Conservation (phyloP, 2,888 invertebrate genomes). For the Apodemia duryi region DNA sequence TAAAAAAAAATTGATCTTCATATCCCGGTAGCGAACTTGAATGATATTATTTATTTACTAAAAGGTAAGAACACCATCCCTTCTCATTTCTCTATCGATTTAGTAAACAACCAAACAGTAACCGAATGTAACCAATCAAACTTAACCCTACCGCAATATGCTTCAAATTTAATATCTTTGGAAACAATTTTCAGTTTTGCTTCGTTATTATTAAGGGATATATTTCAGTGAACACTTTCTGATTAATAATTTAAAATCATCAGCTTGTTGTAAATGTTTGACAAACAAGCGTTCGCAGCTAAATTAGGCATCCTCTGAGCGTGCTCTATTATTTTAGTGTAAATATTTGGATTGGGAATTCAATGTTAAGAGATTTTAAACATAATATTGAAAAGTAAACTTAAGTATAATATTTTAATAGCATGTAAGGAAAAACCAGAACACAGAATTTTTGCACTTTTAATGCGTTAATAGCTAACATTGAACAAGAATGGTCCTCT, state of each 20-base stretch:
- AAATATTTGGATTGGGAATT: conserved; percentile 4
- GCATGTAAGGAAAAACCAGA: too few species aligned
- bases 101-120: conserved; percentile 27
- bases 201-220: conserved; percentile 13
- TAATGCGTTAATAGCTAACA: too few species aligned
- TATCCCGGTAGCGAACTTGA: too few species aligned
- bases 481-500: too few species aligned
- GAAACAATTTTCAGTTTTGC: conserved; percentile 18
- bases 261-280: conserved; percentile 42
- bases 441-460: too few species aligned
- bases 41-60: neutral
- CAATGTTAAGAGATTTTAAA: neutral
- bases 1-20: too few species aligned
- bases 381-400: neutral
- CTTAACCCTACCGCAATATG: conserved; percentile 32
- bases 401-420: too few species aligned
- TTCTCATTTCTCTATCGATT: neutral
- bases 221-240: conserved; percentile 15
- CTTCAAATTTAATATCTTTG: conserved; percentile 26
- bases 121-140: conserved; percentile 34
- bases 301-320: conserved; percentile 44
- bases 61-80: neutral
- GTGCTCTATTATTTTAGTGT: neutral
- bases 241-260: conserved; percentile 20
- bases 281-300: conserved; percentile 46